Base-by-base conservation (phyloP, 2,888 invertebrate species). In the Neoaliturus tenellus region DNA sequence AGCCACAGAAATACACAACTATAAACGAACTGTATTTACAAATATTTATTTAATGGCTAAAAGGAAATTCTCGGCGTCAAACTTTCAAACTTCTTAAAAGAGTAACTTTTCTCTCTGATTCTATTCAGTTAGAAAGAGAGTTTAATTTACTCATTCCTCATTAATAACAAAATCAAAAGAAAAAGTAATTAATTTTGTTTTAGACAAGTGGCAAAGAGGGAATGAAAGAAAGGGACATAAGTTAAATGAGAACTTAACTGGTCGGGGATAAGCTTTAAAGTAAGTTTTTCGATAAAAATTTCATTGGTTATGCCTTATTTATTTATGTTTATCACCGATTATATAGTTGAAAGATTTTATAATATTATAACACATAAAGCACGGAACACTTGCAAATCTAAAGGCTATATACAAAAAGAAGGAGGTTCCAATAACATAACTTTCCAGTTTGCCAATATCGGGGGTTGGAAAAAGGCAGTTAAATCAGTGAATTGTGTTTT, bases 141-240 rank as follows among this genome's bases (percentile, higher is more conserved):
- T 62, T 62, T 62, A 62, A 62, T 62, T 62, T 62, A 62, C 62
- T 55, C 62, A 28, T 62, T 62, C 31, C 62, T 62, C 55, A 62
- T 62, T 62, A 62, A 28, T 62, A 55, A 55, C 55, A 55, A 55
- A 55, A 55, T 55, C 55, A 55, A 55, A 55, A 55, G 55, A 55
- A 55, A 51, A 55, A 62, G 62, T 62, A 62, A 62, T 62, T 62
- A 62, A 62, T 62, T 62, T 62, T 62, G 62, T 62, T 62, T 62
- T 28, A 62, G 62, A 55, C 55, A 55, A 55, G 55, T 55, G 55
- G 23, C 25, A 23, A 23, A 55, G 6, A 23, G 23, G 55, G 55
- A 12, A 55, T 20, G 20, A 55, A 55, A 55, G 55, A 55, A 55
- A 55, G 25, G 23, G 55, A 55, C 20, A 14, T 55, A 55, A 55